phyloP scores from a whole-genome alignment of 2,888 invertebrate species.

The Cotesia congregata region DNA sequence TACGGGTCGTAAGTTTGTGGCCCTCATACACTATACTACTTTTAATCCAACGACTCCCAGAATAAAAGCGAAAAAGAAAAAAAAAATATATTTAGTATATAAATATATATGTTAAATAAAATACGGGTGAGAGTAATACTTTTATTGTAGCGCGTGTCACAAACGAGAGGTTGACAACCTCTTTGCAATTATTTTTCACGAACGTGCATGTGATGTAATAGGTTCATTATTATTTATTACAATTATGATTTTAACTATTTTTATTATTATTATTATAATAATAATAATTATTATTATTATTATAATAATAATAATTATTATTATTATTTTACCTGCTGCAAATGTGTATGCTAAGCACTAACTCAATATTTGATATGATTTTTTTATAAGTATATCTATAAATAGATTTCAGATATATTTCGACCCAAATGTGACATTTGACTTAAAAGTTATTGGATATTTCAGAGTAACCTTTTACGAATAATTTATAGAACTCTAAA shows the following conservation, averaged over 20 bases:
- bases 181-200: slow-evolving; percentile 14
- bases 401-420: background rate
- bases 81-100: background rate
- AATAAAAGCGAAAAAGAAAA: background rate
- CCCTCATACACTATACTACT: background rate
- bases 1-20: background rate
- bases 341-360: too few relatives aligned
- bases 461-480: slow-evolving; percentile 8
- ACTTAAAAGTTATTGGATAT: background rate
- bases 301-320: too few relatives aligned
- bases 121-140: background rate
- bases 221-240: too few relatives aligned
- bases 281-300: too few relatives aligned
- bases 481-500: slow-evolving; percentile 12
- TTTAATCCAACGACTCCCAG: background rate
- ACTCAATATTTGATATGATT: background rate
- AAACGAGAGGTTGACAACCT: slow-evolving; percentile 18
- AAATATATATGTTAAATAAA: background rate
- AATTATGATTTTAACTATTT: too few relatives aligned
- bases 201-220: slow-evolving; percentile 1
- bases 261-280: too few relatives aligned
- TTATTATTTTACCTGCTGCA: too few relatives aligned
- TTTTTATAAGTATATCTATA: background rate
- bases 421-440: background rate
- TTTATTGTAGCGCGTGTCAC: slow-evolving; percentile 24